phyloP scores from a whole-genome alignment of 2,113 vertebrate genomes.

The Bagarius yarrelli region DNA sequence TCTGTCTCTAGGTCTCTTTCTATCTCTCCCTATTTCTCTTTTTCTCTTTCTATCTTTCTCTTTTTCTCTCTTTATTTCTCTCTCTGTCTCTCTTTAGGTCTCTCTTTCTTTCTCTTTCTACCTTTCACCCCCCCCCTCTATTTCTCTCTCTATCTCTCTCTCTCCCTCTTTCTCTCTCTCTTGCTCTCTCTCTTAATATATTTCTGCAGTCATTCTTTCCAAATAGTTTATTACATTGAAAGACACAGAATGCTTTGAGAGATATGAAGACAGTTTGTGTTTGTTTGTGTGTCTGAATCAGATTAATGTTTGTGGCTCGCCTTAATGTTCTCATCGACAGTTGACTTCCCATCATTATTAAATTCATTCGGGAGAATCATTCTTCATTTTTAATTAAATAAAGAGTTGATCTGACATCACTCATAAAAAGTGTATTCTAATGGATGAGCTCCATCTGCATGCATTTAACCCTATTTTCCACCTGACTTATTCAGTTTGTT shows the following conservation, averaged over 20 bases:
- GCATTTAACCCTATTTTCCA: slow-evolving; percentile 36
- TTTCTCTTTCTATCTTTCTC: too few species aligned
- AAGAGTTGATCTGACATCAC: neutral
- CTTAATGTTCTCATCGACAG: slow-evolving; percentile 8
- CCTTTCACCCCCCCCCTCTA: neutral
- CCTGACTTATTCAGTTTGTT: slow-evolving; percentile 47
- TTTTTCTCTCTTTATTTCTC: neutral
- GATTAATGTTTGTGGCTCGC: neutral
- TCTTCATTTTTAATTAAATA: slow-evolving; percentile 31
- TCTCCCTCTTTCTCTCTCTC: neutral
- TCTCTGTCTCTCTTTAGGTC: neutral
- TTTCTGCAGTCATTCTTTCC: neutral
- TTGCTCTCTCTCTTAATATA: too few species aligned
- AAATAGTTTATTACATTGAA: neutral
- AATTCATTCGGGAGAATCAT: slow-evolving; percentile 12
- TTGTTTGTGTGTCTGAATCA: neutral
- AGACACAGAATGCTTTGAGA: neutral
- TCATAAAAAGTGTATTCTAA: slow-evolving; percentile 17
- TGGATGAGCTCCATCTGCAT: slow-evolving; percentile 23
- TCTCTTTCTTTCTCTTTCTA: neutral
- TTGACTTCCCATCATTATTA: slow-evolving; percentile 9
- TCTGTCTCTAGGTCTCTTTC: too few species aligned
- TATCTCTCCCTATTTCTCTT: too few species aligned
- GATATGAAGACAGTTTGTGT: neutral
- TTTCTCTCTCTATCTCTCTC: neutral